Conservation (phyloP, 1,140 invertebrate genomes). For the Scylla paramamosain region DNA sequence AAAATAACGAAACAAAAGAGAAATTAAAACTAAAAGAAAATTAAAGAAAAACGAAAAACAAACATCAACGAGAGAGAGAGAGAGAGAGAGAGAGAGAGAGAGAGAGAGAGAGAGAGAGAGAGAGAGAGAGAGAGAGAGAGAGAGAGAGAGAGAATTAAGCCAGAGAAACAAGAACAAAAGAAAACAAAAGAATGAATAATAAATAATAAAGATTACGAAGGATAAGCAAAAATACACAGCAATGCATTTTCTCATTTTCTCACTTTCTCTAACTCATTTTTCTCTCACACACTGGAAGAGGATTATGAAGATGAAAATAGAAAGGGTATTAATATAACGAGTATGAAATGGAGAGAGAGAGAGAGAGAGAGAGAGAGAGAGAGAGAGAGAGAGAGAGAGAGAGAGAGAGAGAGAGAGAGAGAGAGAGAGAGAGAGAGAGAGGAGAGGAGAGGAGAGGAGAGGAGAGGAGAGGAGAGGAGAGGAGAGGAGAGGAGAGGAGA, state of each 20-base stretch:
- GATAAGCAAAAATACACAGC: not conserved
- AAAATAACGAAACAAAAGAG: not conserved
- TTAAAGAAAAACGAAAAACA: not conserved
- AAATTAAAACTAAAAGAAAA: not conserved
- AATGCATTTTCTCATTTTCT: not conserved
- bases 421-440: too few species aligned
- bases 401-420: too few species aligned
- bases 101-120: constrained; percentile 6
- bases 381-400: too few species aligned
- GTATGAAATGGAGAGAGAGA: too few species aligned
- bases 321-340: too few species aligned
- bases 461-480: too few species aligned
- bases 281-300: not conserved
- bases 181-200: not conserved
- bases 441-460: too few species aligned
- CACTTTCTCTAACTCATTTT: constrained; percentile 39
- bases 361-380: too few species aligned
- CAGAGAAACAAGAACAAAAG: not conserved
- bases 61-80: not conserved
- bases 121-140: not conserved
- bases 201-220: not conserved
- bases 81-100: constrained; percentile 29
- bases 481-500: too few species aligned
- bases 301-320: too few species aligned
- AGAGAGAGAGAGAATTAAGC: not conserved